Evolutionary conservation across 2,797 vertebrate genomes (phyloP).

Genomic region (Hafferia zeledoni): DNA sequence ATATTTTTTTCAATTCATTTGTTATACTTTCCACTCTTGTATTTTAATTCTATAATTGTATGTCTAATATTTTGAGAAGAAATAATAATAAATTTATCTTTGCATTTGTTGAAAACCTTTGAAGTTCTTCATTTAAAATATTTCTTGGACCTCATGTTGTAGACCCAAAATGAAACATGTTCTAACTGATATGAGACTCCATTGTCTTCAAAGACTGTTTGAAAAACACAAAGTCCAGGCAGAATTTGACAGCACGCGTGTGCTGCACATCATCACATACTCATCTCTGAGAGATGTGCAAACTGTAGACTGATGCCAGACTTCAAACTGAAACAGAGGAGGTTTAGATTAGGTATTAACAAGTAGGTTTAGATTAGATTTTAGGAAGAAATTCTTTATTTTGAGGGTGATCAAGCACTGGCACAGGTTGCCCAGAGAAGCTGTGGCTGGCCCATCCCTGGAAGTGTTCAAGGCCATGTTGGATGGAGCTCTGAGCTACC

Average conservation of each 20-base stretch:
- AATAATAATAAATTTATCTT: slow-evolving; percentile 4
- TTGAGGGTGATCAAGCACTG: not conserved
- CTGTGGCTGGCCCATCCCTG: not conserved
- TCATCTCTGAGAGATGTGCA: not conserved
- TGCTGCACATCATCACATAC: not conserved
- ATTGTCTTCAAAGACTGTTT: not conserved
- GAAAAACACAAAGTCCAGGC: not conserved
- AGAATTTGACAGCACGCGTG: not conserved
- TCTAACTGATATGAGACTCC: not conserved
- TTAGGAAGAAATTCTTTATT: not conserved
- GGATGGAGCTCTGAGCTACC: not conserved
- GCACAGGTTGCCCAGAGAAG: not conserved
- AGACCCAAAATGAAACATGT: not conserved
- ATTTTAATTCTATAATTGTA: not conserved
- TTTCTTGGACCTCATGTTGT: not conserved
- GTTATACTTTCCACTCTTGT: not conserved
- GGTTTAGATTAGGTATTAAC: not conserved
- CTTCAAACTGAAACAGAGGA: not conserved
- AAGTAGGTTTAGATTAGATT: not conserved
- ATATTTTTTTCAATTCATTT: not conserved
- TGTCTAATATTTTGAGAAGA: not conserved
- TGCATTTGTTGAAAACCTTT: slow-evolving; percentile 1
- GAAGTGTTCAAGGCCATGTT: not conserved
- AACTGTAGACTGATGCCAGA: not conserved
- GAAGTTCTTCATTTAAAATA: not conserved